Evolutionary conservation across 2,888 invertebrate species (phyloP), one percentile per base, ranked within the genome.

Genomic region (Andrena marginata): DNA sequence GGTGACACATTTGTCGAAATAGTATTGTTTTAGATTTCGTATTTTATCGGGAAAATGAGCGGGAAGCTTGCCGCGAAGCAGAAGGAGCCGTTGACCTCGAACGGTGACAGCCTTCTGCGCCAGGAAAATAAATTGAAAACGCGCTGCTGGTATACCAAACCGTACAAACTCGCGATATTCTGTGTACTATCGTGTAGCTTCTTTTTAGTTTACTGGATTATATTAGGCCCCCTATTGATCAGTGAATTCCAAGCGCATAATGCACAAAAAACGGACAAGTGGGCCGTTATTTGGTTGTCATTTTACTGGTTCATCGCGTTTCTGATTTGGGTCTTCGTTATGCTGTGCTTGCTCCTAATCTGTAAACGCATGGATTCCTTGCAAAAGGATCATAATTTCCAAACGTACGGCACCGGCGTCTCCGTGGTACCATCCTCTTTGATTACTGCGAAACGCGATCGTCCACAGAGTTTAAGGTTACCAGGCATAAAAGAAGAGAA

Each of bases 131-230:
- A 62, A 7, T 51, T 51, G 6, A 87, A 49, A n/a, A 35, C 1
- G 33, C 76, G 23, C 31, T 23, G 33, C 0, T n/a, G 42, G 2
- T 31, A 62, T 2, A 51, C 63, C 1, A 26, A n/a, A 16, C 49
- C 72, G 0, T 76, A 59, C 29, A 49, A 31, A 51, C 42, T 75
- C 1, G 26, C 67, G 13, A 7, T 84, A 42, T 85, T 89, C 65
- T 83, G 80, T 6, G 31, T 81, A 13, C 35, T 87, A 6, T 56
- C 73, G 23, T 82, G 74, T 70, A 54, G 79, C 6, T 75, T 89
- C 86, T 85, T 94, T 91, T 20, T 94, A 26, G 60, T 92, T 33
- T 94, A 93, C 79, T 94, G 94, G 94, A 88, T 94, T 16, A 82
- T 94, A 49, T 35, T 92, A 10, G 90, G 92, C 64, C 94, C 94